Evolutionary conservation across 2,113 vertebrate genomes (phyloP), one percentile per base, ranked within the genome.

Genomic region (Diglossa brunneiventris): DNA sequence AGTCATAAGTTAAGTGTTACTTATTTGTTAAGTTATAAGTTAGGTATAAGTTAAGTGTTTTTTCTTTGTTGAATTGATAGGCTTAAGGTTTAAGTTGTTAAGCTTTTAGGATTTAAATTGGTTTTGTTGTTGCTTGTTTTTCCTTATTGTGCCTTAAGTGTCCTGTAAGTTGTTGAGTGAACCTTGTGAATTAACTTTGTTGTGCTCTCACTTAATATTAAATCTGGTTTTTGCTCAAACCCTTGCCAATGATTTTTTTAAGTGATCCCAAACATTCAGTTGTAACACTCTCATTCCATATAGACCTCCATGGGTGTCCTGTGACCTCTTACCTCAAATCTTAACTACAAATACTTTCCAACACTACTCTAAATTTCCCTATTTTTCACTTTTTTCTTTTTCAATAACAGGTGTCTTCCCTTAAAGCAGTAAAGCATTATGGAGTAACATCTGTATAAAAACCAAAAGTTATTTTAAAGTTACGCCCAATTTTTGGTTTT

Each of bases 1-100:
- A 67, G 30, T 49, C 16, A 2, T 58, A 37, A 42, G 31, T 42
- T 58, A 37, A 42, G 31, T 42, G 26, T 26, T 50, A 21, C 3
- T 42, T 0, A 0, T 75, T 66, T 41, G 15, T 41, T 41, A 41
- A 64, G 10, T 15, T n/a, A 5, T 24, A 30, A 20, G 30, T 35
- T 50, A 42, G 20, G 13, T 41, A 11, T 35, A 35, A 47, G 5
- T 17, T 18, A 44, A 55, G 24, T 24, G 10, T 20, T 24, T 19
- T 26, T 58, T 50, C 44, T 58, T 17, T 35, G 30, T 42, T 30
- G 21, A 50, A 67, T 59, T 42, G 2, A 15, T 37, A 30, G 37
- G 7, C 4, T 42, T 50, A 42, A 50, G 8, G 15, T 42, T 6
- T 21, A 35, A 56, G 10, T 55, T 33, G 13, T 56, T 49, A 58